Base-by-base conservation (phyloP, 2,113 vertebrate genomes). In the Oreochromis spilurus region DNA sequence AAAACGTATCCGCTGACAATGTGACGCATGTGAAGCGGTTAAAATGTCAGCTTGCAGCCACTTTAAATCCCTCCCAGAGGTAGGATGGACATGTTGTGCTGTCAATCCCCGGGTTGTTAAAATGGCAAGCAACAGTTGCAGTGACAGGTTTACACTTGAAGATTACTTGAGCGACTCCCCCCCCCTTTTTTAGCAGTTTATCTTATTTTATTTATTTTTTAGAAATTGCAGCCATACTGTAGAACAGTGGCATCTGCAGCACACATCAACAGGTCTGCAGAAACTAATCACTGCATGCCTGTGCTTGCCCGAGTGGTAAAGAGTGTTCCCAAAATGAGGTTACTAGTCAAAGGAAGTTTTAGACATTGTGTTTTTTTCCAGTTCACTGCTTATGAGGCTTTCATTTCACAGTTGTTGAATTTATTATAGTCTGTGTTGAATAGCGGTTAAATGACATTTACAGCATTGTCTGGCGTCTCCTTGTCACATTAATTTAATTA, bases 401-500 rank as follows among this genome's bases (percentile, higher is more conserved):
- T 91, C 58, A 84, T 90, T 89, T 91, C 72, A 89, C 82, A 90
- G 84, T 87, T 92, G 88, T 65, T 87, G 88, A 62, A 94, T 94
- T 60, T 81, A 88, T 88, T 92, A 88, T 53, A 85, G 45, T 72
- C 53, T 31, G 78, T 34, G 75, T 60, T 91, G 90, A 87, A 90
- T 88, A 84, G 84, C 82, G 57, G 87, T 17, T 84, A 82, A 94
- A 88, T 89, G 88, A 83, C 89, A 92, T 95, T 92, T 91, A 88
- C 89, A 87, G 85, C 77, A 86, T 90, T 95, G 89, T 90, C 53
- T 88, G 4, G 79, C 24, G 8, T 78, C 87, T 88, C 82, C 83
- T 67, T 91, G 90, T 89, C 89, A 88, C 89, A 87, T 92, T 94
- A 85, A 92, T 91, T 92, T 85, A 92, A 94, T 91, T 91, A 91